A percentile compares a stretch with the other conserved stretches of the same genome.
Evolutionary conservation across 2,888 invertebrate genomes (phyloP).

Genomic region (Agapostemon virescens): DNA sequence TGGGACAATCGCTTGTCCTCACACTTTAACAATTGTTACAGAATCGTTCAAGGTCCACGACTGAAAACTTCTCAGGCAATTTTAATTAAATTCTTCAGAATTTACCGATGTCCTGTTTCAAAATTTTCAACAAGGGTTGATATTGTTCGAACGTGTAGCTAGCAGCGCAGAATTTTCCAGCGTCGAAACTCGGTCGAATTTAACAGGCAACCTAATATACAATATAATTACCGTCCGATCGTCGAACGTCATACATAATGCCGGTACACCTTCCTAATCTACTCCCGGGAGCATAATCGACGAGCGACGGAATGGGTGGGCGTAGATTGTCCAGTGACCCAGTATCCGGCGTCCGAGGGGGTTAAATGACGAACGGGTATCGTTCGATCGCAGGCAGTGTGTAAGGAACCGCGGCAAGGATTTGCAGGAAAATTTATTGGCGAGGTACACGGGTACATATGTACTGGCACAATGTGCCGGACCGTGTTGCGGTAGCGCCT

Average conservation of each 20-base stretch:
- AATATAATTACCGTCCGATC: slow-evolving; percentile 1
- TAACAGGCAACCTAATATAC: not conserved
- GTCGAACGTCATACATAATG: not conserved
- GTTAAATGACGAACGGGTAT: slow-evolving; percentile 10
- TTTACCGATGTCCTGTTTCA: no score
- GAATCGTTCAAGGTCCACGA: no score
- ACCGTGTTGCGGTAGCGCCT: slow-evolving; percentile 73
- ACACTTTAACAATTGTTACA: no score
- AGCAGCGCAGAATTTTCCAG: not conserved
- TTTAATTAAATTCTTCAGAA: no score
- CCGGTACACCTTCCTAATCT: slow-evolving; percentile 15
- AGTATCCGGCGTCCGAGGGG: slow-evolving; percentile 13
- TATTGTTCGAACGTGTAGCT: not conserved
- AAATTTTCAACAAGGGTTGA: no score
- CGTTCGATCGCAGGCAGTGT: slow-evolving; percentile 28
- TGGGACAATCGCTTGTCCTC: not conserved
- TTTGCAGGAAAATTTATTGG: slow-evolving; percentile 70
- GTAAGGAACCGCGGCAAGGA: slow-evolving; percentile 59
- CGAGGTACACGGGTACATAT: slow-evolving; percentile 61
- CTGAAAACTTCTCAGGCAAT: no score
- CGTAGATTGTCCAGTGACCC: slow-evolving; percentile 19
- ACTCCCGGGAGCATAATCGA: slow-evolving; percentile 12
- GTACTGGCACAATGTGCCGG: slow-evolving; percentile 66
- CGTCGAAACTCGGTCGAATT: not conserved
- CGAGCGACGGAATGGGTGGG: slow-evolving; percentile 4